phyloP scores from a whole-genome alignment of 2,888 invertebrate species.

The Scaptodrosophila latifasciaeformis region DNA sequence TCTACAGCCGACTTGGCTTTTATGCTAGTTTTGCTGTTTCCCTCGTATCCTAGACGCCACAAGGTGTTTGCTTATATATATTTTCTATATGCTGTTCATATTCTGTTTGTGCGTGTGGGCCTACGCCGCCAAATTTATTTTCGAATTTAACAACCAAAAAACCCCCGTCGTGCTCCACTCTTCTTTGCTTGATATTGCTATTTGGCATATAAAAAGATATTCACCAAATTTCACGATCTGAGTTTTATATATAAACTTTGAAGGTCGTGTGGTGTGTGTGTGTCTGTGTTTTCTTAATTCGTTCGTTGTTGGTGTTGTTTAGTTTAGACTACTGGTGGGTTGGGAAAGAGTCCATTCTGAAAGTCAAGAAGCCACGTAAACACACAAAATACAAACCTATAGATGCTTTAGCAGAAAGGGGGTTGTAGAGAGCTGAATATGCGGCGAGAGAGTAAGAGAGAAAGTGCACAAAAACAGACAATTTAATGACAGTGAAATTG shows the following conservation, averaged over 20 bases:
- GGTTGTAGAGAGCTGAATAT: no score
- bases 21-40: no score
- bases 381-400: no score
- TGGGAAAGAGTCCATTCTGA: conserved; percentile 1
- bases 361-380: conserved; percentile 8
- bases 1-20: no score
- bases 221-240: conserved; percentile 49
- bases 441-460: conserved; percentile 27
- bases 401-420: no score
- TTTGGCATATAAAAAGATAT: conserved; percentile 58
- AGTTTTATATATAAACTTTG: conserved; percentile 57
- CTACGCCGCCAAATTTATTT: conserved; percentile 53
- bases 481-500: conserved; percentile 46
- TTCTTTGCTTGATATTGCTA: no score
- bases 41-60: no score
- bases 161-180: no score
- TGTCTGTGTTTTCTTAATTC: no score
- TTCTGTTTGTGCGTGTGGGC: conserved; percentile 56
- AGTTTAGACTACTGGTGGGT: conserved; percentile 18
- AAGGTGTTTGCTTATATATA: no score
- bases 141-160: conserved; percentile 55
- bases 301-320: conserved; percentile 63
- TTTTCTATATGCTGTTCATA: conserved; percentile 46
- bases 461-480: conserved; percentile 38
- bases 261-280: no score